phyloP scores from a whole-genome alignment of 2,888 invertebrate genomes.

The Microctonus hyperodae region DNA sequence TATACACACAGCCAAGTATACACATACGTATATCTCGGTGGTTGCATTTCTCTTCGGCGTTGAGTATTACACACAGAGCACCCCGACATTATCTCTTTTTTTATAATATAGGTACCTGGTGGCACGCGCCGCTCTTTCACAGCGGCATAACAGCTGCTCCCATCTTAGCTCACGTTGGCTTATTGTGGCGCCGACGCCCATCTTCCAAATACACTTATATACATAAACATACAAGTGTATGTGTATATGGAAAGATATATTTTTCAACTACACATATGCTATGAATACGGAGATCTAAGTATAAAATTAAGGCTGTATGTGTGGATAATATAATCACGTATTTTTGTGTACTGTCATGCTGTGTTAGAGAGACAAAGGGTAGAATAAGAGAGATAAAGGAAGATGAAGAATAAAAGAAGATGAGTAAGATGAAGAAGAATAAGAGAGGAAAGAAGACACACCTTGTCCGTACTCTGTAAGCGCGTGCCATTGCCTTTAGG shows the following conservation, averaged over 20 bases:
- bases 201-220: constrained; percentile 5
- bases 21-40: not conserved
- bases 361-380: not conserved
- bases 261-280: not conserved
- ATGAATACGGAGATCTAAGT: not conserved
- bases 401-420: not conserved
- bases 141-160: constrained; percentile 57
- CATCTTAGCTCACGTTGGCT: constrained; percentile 35
- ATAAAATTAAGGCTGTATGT: constrained; percentile 21
- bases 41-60: constrained; percentile 33
- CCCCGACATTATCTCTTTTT: constrained; percentile 59
- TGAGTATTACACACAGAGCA: constrained; percentile 47
- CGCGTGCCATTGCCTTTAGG: constrained; percentile 39
- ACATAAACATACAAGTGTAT: too few relatives aligned
- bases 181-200: constrained; percentile 6
- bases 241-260: too few relatives aligned
- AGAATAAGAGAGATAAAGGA: not conserved
- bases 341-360: not conserved
- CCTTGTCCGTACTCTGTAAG: constrained; percentile 29
- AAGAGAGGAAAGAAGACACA: constrained; percentile 31
- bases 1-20: too few relatives aligned
- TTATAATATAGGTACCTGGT: constrained; percentile 57
- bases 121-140: constrained; percentile 60
- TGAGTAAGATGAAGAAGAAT: not conserved
- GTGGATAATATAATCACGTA: not conserved